phyloP scores from a whole-genome alignment of 1,140 invertebrate species.

The Aleiodes sp. region DNA sequence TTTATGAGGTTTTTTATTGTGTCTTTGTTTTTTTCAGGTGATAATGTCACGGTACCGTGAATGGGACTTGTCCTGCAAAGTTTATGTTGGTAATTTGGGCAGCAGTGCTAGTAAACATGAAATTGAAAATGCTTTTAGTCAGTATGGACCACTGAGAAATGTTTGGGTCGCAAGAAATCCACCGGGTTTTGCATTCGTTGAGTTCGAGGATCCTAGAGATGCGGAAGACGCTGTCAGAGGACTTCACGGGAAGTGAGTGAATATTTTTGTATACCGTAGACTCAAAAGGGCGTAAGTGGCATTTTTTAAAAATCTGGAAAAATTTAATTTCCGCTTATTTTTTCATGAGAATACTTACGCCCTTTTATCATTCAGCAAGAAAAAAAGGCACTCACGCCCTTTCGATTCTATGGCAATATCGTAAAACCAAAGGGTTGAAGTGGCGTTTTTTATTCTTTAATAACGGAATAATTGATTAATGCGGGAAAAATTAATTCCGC shows the following conservation, averaged over 20 bases:
- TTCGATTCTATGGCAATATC: too few relatives aligned
- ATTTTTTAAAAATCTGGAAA: too few relatives aligned
- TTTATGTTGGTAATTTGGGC: constrained; percentile 97
- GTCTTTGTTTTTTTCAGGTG: background rate
- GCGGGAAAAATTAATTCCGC: too few relatives aligned
- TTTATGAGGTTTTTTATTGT: background rate
- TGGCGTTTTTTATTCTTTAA: background rate
- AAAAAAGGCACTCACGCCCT: too few relatives aligned
- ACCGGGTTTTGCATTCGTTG: constrained; percentile 96
- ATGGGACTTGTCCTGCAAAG: constrained; percentile 95
- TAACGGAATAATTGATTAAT: background rate
- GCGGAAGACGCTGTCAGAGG: constrained; percentile 97
- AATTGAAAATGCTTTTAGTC: constrained; percentile 90
- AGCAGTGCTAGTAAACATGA: constrained; percentile 91
- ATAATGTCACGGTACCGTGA: constrained; percentile 83
- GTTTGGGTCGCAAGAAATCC: constrained; percentile 97
- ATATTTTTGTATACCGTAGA: background rate
- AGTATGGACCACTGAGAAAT: constrained; percentile 94
- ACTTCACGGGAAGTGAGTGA: constrained; percentile 90
- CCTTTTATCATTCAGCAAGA: too few relatives aligned
- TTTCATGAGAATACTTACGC: too few relatives aligned
- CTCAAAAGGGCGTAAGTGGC: too few relatives aligned
- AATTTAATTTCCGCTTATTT: too few relatives aligned
- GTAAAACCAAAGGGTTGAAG: too few relatives aligned
- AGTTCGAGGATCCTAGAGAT: constrained; percentile 97